These are phyloP conservation scores for Beroe forskalii DNA, from an alignment of 37 sponge, comb jelly and placozoan genomes.

Conservation along the genomic window DNA sequence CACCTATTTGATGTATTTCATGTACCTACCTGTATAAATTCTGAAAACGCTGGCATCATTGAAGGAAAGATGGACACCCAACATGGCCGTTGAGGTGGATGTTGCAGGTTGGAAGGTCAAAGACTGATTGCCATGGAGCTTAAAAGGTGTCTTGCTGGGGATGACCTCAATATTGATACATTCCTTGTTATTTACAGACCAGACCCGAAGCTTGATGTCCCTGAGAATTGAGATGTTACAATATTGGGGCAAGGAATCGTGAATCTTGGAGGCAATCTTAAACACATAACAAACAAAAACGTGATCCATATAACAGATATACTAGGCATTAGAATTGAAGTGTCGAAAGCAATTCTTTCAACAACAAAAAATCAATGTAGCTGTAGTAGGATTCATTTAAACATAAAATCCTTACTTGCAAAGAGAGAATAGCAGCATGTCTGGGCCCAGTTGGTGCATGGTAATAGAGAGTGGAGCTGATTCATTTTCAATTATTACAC, in stretches of 20 bases:
- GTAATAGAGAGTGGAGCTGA: conserved; percentile 28
- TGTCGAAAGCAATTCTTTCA: neutral
- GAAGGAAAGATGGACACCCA: conserved; percentile 33
- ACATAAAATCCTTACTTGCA: conserved; percentile 42
- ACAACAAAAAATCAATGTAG: neutral
- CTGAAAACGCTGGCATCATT: conserved; percentile 15
- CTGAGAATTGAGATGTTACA: neutral
- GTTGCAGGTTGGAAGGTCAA: conserved; percentile 39
- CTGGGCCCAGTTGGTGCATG: conserved; percentile 39
- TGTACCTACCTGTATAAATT: conserved; percentile 48
- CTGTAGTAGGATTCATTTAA: too few relatives aligned
- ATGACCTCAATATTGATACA: conserved; percentile 35
- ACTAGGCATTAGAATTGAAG: too few relatives aligned
- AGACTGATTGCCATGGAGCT: conserved; percentile 11
- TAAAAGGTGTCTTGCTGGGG: conserved; percentile 1
- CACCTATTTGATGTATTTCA: too few relatives aligned
- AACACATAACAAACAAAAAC: too few relatives aligned
- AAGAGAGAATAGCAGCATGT: conserved; percentile 57
- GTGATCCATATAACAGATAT: too few relatives aligned
- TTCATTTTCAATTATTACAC: conserved; percentile 1
- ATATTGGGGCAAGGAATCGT: neutral
- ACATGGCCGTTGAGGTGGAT: neutral
- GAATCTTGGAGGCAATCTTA: too few relatives aligned
- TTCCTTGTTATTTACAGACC: conserved; percentile 54
- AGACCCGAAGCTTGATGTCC: conserved; percentile 42